Conservation (phyloP, 1,140 invertebrate genomes). For the Drosophila prosaltans region DNA sequence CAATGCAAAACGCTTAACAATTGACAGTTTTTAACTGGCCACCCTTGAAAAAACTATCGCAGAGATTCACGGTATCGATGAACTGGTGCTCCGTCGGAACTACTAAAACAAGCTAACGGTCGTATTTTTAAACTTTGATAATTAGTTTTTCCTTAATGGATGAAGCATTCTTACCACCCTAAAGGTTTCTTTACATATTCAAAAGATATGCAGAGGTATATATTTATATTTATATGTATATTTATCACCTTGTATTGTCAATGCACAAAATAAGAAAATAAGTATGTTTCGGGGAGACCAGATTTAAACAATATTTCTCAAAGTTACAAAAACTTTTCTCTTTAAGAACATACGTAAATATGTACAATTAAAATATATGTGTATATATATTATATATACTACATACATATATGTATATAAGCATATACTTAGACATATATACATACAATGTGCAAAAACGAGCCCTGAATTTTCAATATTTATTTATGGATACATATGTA, state of each 20-base stretch:
- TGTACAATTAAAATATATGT: neutral
- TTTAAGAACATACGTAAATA: neutral
- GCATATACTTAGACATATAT: neutral
- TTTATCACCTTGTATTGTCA: neutral
- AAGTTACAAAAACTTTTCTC: constrained; percentile 10
- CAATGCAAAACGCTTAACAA: too few relatives aligned
- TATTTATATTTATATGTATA: neutral
- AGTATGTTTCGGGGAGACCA: neutral
- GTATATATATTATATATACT: too few relatives aligned
- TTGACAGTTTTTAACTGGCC: too few relatives aligned
- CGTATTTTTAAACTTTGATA: too few relatives aligned
- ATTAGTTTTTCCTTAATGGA: too few relatives aligned
- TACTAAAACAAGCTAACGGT: too few relatives aligned
- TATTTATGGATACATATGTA: constrained; percentile 16
- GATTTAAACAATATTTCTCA: neutral
- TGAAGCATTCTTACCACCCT: too few relatives aligned
- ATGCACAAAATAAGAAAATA: neutral
- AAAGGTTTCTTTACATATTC: too few relatives aligned
- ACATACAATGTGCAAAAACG: constrained; percentile 13
- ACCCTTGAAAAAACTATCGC: too few relatives aligned
- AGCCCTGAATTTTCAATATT: constrained; percentile 27
- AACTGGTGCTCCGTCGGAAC: too few relatives aligned
- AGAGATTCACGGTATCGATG: too few relatives aligned
- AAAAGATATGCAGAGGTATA: neutral
- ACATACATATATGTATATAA: too few relatives aligned